These are phyloP conservation scores for Tupaia tana DNA, from an alignment of 2,113 vertebrate species.

Conservation along the genomic window DNA sequence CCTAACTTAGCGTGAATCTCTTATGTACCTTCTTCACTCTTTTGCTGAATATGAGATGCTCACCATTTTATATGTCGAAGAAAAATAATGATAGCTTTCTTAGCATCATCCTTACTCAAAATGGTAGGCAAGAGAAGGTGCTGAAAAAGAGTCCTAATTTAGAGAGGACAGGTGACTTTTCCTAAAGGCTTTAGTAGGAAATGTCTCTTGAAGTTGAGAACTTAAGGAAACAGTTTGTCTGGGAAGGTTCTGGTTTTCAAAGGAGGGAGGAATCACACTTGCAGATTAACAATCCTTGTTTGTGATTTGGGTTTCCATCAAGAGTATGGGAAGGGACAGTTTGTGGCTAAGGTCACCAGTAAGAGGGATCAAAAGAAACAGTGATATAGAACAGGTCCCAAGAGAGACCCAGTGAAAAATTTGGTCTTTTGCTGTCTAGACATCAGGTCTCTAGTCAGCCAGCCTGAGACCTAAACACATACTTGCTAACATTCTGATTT, in stretches of 20 bases:
- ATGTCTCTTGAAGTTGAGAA: background rate
- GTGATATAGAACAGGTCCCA: background rate
- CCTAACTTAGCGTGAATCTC: background rate
- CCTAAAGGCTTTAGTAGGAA: background rate
- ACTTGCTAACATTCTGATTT: background rate
- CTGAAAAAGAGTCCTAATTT: background rate
- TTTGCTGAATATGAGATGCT: background rate
- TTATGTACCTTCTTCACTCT: background rate
- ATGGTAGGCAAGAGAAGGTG: background rate
- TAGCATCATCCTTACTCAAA: background rate
- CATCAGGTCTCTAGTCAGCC: background rate
- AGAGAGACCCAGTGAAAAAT: background rate
- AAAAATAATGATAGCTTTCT: background rate
- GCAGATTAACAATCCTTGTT: background rate
- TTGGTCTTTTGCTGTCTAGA: background rate
- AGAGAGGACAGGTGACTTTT: background rate
- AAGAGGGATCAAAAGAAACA: background rate
- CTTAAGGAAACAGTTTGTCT: background rate
- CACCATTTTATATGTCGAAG: background rate
- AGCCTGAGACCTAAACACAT: background rate
- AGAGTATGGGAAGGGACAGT: background rate
- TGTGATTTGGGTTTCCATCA: background rate
- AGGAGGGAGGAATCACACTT: background rate
- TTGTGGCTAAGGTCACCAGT: background rate
- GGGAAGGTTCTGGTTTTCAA: background rate